Evolutionary conservation across 2,888 invertebrate genomes (phyloP), one percentile per base, ranked within the genome.

Genomic region (Pogonocherus hispidulus): DNA sequence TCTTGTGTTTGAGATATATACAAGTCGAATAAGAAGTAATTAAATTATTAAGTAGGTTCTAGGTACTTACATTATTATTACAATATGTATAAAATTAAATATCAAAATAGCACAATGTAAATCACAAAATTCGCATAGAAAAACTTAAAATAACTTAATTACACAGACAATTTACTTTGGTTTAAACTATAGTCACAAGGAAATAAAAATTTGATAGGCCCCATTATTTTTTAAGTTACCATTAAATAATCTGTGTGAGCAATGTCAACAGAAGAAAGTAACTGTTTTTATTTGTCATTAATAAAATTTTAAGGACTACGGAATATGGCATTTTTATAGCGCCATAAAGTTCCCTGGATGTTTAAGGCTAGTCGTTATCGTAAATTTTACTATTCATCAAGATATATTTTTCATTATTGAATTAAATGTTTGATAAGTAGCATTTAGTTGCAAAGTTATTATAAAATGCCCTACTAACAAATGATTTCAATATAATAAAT

Each of bases 1-100:
- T n/a, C n/a, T n/a, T n/a, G n/a, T n/a, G n/a, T n/a, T n/a, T n/a
- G n/a, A n/a, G n/a, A n/a, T n/a, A n/a, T n/a, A n/a, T n/a, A n/a
- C n/a, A n/a, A n/a, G n/a, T n/a, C n/a, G n/a, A n/a, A n/a, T n/a
- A n/a, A n/a, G n/a, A n/a, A n/a, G n/a, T n/a, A n/a, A n/a, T n/a
- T n/a, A n/a, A n/a, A n/a, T n/a, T n/a, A n/a, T n/a, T n/a, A n/a
- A n/a, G n/a, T n/a, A n/a, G n/a, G n/a, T n/a, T n/a, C n/a, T n/a
- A n/a, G n/a, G n/a, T n/a, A n/a, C n/a, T n/a, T n/a, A n/a, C n/a
- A n/a, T n/a, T n/a, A n/a, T n/a, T n/a, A n/a, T n/a, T n/a, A n/a
- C n/a, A n/a, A n/a, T n/a, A n/a, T n/a, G n/a, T n/a, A 77, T 74
- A 75, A 80, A 80, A 80, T 80, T 79, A 80, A 78, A 74, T 74